Percentiles rank a stretch among this genome's conserved stretches.
phyloP scores from a whole-genome alignment of 2,888 invertebrate species.

The Limnephilus auricula region DNA sequence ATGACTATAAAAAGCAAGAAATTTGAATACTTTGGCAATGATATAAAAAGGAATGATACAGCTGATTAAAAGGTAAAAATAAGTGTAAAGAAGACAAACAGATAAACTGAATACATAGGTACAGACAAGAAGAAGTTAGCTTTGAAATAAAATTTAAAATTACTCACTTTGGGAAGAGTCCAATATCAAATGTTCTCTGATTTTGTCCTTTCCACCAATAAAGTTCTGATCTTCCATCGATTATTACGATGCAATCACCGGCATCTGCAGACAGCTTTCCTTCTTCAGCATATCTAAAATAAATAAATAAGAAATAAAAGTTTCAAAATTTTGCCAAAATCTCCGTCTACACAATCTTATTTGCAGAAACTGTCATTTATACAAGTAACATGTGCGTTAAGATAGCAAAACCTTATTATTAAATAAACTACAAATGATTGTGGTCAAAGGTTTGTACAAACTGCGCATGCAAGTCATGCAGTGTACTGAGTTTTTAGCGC shows the following conservation, averaged over 20 bases:
- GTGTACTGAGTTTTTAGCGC: too few relatives aligned
- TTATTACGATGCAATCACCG: slow-evolving; percentile 91
- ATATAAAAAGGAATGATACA: not conserved
- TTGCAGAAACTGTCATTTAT: too few relatives aligned
- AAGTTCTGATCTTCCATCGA: slow-evolving; percentile 92
- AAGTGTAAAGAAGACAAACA: not conserved
- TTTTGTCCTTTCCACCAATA: slow-evolving; percentile 99
- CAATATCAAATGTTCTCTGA: slow-evolving; percentile 91
- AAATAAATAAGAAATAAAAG: not conserved
- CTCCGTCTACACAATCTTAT: too few relatives aligned
- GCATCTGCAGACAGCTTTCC: slow-evolving; percentile 87
- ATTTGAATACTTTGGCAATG: not conserved
- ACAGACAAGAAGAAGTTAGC: not conserved
- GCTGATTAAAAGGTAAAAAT: not conserved
- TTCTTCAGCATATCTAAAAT: slow-evolving; percentile 80
- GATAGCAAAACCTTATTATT: too few relatives aligned
- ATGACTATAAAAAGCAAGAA: not conserved
- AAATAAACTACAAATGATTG: too few relatives aligned
- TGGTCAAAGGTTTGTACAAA: too few relatives aligned
- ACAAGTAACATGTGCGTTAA: too few relatives aligned
- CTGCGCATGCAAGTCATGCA: too few relatives aligned
- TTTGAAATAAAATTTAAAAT: not conserved
- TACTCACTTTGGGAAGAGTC: slow-evolving; percentile 87
- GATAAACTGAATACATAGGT: not conserved
- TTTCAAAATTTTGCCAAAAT: too few relatives aligned